Evolutionary conservation across 2,888 invertebrate species (phyloP).

Genomic region (Halocaridina rubra): DNA sequence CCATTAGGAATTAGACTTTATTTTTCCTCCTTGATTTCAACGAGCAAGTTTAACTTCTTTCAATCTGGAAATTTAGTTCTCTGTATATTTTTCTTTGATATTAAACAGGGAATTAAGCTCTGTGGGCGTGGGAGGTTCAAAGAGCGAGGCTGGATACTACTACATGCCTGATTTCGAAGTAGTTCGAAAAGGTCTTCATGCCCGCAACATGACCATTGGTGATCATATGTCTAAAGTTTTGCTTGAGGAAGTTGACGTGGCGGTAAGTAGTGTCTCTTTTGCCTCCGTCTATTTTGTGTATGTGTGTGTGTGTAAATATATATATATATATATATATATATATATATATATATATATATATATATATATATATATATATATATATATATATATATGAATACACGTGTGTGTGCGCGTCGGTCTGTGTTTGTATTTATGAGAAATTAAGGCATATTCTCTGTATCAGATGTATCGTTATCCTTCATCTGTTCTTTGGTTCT

Average conservation of each 20-base stretch:
- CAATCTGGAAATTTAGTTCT: too few relatives aligned
- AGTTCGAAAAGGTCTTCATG: slow-evolving; percentile 28
- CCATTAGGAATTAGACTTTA: too few relatives aligned
- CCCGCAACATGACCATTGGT: slow-evolving; percentile 46
- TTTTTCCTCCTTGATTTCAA: too few relatives aligned
- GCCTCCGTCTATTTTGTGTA: neutral
- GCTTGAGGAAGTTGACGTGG: slow-evolving; percentile 56
- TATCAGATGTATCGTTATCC: too few relatives aligned
- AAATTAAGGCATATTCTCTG: too few relatives aligned
- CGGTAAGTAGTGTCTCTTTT: slow-evolving; percentile 51
- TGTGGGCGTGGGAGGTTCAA: slow-evolving; percentile 44
- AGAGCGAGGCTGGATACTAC: slow-evolving; percentile 60
- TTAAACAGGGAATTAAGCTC: slow-evolving; percentile 44
- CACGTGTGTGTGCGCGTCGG: too few relatives aligned
- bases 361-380: neutral
- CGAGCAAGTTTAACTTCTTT: too few relatives aligned
- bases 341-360: neutral
- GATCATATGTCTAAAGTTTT: slow-evolving; percentile 48
- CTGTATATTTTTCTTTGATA: neutral
- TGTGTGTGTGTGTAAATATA: neutral
- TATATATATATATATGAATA: neutral
- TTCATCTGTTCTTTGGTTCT: too few relatives aligned
- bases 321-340: neutral
- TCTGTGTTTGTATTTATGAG: too few relatives aligned
- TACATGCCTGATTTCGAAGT: slow-evolving; percentile 63